A percentile compares a stretch with the other conserved stretches of the same genome.
These are phyloP conservation scores for Bagarius yarrelli DNA, from an alignment of 2,113 vertebrate genomes.

Conservation along the genomic window DNA sequence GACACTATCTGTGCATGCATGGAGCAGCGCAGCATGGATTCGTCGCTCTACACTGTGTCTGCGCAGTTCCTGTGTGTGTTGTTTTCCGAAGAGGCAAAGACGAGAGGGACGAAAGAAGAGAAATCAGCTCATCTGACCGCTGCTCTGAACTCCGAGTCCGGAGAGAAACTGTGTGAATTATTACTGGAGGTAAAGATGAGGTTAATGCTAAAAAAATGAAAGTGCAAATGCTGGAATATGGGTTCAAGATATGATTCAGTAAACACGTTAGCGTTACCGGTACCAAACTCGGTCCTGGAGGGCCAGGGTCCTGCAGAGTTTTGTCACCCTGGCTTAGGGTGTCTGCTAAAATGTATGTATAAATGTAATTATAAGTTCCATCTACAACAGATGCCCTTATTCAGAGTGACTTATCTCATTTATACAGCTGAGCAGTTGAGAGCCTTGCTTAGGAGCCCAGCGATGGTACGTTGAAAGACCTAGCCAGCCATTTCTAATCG, in stretches of 20 bases:
- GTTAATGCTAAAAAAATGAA: not conserved
- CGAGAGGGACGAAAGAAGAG: constrained; percentile 39
- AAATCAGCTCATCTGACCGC: constrained; percentile 53
- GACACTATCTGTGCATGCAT: constrained; percentile 79
- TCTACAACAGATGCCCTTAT: too few species aligned
- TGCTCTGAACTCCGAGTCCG: constrained; percentile 69
- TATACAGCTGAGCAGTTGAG: too few species aligned
- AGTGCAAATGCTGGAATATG: not conserved
- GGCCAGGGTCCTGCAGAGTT: too few species aligned
- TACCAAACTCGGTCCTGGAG: too few species aligned
- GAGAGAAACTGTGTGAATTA: constrained; percentile 74
- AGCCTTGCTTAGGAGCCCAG: too few species aligned
- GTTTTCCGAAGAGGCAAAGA: constrained; percentile 80
- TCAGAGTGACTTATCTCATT: too few species aligned
- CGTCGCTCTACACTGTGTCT: constrained; percentile 69
- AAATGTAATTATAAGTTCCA: too few species aligned
- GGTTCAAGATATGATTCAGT: not conserved
- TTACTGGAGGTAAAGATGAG: constrained; percentile 80
- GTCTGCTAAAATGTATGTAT: too few species aligned
- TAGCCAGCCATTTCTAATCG: too few species aligned
- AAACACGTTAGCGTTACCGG: too few species aligned
- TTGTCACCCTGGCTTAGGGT: too few species aligned
- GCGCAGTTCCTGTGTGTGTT: constrained; percentile 83
- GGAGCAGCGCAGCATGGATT: constrained; percentile 57
- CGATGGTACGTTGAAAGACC: too few species aligned